phyloP scores from a whole-genome alignment of 2,888 invertebrate species.

The Drosophila cracens region DNA sequence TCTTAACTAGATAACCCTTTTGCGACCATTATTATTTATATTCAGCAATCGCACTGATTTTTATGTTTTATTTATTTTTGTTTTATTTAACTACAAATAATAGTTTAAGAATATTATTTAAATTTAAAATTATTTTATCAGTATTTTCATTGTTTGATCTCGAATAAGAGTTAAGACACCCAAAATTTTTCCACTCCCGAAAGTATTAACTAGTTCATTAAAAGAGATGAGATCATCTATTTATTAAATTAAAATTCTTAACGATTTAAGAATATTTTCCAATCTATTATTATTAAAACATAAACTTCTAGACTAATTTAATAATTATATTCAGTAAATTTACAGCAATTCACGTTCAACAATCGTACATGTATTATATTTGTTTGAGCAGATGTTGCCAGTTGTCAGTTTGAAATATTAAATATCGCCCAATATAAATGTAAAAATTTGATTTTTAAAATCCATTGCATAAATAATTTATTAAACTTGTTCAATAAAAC shows the following conservation, averaged over 20 bases:
- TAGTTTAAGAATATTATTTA: not conserved
- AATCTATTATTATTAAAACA: not conserved
- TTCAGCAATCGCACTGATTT: too few species aligned
- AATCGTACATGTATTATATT: not conserved
- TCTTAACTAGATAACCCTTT: not conserved
- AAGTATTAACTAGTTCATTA: not conserved
- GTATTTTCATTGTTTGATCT: not conserved
- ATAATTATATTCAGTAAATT: not conserved
- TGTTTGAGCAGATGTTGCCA: not conserved
- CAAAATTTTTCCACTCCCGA: not conserved
- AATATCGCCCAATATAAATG: not conserved
- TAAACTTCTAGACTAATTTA: rapidly evolving
- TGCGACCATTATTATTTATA: not conserved
- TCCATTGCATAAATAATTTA: not conserved
- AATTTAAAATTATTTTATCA: not conserved
- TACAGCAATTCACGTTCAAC: too few species aligned
- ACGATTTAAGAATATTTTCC: not conserved
- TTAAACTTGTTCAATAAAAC: too few species aligned
- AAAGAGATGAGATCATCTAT: not conserved
- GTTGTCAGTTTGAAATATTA: not conserved
- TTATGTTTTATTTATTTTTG: too few species aligned
- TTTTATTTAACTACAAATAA: not conserved
- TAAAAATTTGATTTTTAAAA: not conserved
- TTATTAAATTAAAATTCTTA: not conserved
- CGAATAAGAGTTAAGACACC: rapidly evolving